Conservation (phyloP, 2,797 vertebrate species). For the Tinamus major region DNA sequence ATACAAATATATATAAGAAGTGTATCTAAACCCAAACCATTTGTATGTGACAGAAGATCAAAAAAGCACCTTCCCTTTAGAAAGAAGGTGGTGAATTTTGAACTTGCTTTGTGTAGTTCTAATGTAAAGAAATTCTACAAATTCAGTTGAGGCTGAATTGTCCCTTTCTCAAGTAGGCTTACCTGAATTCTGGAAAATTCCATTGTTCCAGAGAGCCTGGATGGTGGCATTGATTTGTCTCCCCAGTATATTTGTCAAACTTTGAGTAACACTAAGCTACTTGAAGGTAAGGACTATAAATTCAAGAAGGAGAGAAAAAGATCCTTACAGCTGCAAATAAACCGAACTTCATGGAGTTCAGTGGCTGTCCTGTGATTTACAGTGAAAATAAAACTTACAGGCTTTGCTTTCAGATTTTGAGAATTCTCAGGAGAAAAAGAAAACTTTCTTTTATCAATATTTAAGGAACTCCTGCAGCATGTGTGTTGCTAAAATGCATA, state of each 20-base stretch:
- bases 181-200: not conserved
- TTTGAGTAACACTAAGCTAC: not conserved
- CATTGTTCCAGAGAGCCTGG: not conserved
- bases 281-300: not conserved
- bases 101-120: not conserved
- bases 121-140: not conserved
- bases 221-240: not conserved
- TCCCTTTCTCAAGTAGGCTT: not conserved
- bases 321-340: not conserved
- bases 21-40: not conserved
- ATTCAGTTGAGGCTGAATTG: not conserved
- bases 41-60: not conserved
- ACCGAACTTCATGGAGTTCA: not conserved
- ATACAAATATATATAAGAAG: not conserved
- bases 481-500: not conserved
- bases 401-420: not conserved
- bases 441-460: not conserved
- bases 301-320: not conserved
- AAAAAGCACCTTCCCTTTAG: not conserved
- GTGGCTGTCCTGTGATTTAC: not conserved
- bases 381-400: not conserved
- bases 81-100: not conserved
- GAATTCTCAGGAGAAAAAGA: not conserved
- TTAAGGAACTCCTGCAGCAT: not conserved
- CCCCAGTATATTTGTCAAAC: not conserved